phyloP scores from a whole-genome alignment of 2,888 invertebrate species.

The Eustalomyia histrio region DNA sequence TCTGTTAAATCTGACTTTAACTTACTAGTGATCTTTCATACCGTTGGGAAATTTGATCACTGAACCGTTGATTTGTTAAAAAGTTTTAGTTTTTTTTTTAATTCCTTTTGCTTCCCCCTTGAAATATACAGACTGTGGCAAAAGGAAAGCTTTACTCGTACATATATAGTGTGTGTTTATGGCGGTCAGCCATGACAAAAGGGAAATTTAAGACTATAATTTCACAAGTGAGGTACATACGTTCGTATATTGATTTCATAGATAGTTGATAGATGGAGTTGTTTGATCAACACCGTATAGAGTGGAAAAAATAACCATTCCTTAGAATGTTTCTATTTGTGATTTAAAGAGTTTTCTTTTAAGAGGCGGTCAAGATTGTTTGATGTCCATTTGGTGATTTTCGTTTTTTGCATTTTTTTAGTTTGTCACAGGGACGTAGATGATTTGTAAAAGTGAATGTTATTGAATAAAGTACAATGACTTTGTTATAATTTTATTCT shows the following conservation, averaged over 20 bases:
- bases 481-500: too few species aligned
- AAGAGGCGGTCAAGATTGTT: slow-evolving; percentile 46
- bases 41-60: slow-evolving; percentile 64
- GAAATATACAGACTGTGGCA: background rate
- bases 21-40: slow-evolving; percentile 46
- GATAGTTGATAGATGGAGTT: slow-evolving; percentile 61
- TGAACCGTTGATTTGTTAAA: slow-evolving; percentile 54
- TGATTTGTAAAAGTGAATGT: too few species aligned
- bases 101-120: background rate
- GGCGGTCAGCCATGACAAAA: slow-evolving; percentile 52
- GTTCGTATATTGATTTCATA: slow-evolving; percentile 55
- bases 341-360: background rate
- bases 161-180: background rate
- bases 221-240: slow-evolving; percentile 16
- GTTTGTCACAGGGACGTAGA: background rate
- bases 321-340: slow-evolving; percentile 30
- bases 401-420: slow-evolving; percentile 16
- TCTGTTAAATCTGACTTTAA: slow-evolving; percentile 58
- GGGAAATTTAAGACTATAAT: slow-evolving; percentile 42
- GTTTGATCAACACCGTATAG: slow-evolving; percentile 45
- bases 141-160: slow-evolving; percentile 17
- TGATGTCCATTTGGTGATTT: slow-evolving; percentile 56
- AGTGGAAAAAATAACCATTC: slow-evolving; percentile 44
- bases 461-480: too few species aligned
- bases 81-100: background rate